Evolutionary conservation across 2,888 invertebrate genomes (phyloP).

Genomic region (Proisotoma minuta): DNA sequence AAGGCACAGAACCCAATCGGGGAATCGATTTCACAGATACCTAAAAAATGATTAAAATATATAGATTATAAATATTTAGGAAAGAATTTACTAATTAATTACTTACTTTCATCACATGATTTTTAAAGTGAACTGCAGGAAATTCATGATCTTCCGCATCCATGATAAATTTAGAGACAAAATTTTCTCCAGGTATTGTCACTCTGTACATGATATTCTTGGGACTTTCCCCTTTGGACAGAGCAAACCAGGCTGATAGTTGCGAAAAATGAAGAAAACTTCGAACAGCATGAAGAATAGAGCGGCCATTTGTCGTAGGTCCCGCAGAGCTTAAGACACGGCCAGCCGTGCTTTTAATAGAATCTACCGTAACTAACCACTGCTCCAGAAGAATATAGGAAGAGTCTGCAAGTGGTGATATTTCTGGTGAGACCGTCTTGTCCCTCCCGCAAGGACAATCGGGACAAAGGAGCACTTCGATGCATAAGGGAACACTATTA

Average conservation of each 20-base stretch:
- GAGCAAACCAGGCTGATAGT: constrained; percentile 81
- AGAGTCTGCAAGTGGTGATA: constrained; percentile 51
- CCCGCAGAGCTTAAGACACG: neutral
- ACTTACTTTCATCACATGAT: constrained; percentile 59
- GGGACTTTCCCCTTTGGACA: constrained; percentile 50
- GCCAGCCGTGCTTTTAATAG: constrained; percentile 32
- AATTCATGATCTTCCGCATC: constrained; percentile 65
- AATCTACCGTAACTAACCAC: constrained; percentile 60
- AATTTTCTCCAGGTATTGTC: constrained; percentile 63
- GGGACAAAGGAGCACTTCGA: constrained; percentile 73
- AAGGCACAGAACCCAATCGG: constrained; percentile 67
- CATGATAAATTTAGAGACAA: constrained; percentile 56
- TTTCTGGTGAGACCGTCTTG: constrained; percentile 51
- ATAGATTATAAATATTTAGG: neutral
- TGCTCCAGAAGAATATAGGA: constrained; percentile 64
- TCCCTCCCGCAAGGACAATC: constrained; percentile 60
- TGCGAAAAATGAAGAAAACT: constrained; percentile 96
- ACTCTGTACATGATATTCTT: constrained; percentile 62
- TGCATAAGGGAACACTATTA: constrained; percentile 68
- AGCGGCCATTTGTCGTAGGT: constrained; percentile 49
- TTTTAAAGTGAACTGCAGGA: constrained; percentile 60
- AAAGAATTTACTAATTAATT: neutral
- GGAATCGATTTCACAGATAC: constrained; percentile 62
- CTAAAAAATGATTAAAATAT: constrained; percentile 46
- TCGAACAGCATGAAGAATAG: constrained; percentile 84